Evolutionary conservation across 2,888 invertebrate genomes (phyloP), one percentile per base, ranked within the genome.

Genomic region (Toxonevra muliebris): DNA sequence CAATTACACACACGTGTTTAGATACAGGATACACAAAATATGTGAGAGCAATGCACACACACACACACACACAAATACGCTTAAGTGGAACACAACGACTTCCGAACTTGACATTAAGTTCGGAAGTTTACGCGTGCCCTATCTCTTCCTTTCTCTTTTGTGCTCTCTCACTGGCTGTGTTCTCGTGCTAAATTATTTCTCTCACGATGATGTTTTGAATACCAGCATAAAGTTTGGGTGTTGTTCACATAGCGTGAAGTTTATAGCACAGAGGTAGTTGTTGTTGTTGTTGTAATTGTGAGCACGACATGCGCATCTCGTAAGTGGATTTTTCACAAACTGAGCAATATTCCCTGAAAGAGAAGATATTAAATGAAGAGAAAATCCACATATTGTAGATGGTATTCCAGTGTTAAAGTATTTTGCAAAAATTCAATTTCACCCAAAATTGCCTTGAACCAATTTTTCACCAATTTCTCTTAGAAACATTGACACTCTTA

Each of bases 171-270:
- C 30, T 30, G 3, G 30, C 30, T 30, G 30, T 30, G 30, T 30
- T 30, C 30, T 7, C 30, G 30, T 30, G 30, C 30, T 30, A 30
- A 30, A 30, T 30, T 30, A 30, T 30, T 30, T 30, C 30, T 30
- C 30, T 30, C 2, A 4, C 30, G 30, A 30, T 7, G n/a, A 48
- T 19, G 40, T 45, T 19, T 19, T 40, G 11, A 15, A 42, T 54
- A 43, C 43, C 15, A n/a, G 10, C 52, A 45, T 58, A 12, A 60
- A 48, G 45, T 68, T 64, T 64, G 68, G 68, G 68, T 64, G 64
- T 64, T 64, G 68, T 64, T 68, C 63, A 13, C 48, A 12, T 11
- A 41, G 17, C 40, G 4, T 15, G 59, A 59, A 59, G 59, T 43
- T 59, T 41, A 30, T 30, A 30, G 58, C 48, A 17, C 50, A 12